These are phyloP conservation scores for Sisyra nigra DNA, from an alignment of 2,888 invertebrate genomes.

Conservation along the genomic window DNA sequence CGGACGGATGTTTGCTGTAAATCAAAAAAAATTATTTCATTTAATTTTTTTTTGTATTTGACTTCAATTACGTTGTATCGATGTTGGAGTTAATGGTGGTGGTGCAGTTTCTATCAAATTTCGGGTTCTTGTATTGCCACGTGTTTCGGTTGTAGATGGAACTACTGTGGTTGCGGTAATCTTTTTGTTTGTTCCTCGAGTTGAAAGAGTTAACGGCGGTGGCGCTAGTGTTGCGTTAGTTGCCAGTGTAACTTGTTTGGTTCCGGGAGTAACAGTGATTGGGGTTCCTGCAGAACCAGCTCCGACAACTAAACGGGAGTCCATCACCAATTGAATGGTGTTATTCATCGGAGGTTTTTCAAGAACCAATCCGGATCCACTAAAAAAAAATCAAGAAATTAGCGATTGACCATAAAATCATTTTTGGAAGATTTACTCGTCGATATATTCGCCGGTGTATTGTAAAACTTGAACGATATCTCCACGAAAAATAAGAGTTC, in stretches of 20 bases:
- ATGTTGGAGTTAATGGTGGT: slow-evolving; percentile 12
- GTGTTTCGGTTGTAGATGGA: slow-evolving; percentile 4
- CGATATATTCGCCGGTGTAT: slow-evolving; percentile 37
- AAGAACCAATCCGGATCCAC: slow-evolving; percentile 29
- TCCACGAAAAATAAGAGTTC: slow-evolving; percentile 47
- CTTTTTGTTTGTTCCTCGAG: slow-evolving; percentile 15
- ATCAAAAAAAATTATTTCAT: slow-evolving; percentile 11
- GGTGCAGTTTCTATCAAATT: neutral
- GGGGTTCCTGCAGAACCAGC: slow-evolving; percentile 12
- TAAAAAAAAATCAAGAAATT: slow-evolving; percentile 15
- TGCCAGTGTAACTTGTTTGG: slow-evolving; percentile 13
- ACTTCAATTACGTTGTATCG: no score
- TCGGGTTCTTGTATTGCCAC: neutral
- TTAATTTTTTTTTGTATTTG: no score
- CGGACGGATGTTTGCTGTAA: slow-evolving; percentile 37
- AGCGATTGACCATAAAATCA: slow-evolving; percentile 12
- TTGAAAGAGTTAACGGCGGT: slow-evolving; percentile 12
- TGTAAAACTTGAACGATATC: slow-evolving; percentile 48
- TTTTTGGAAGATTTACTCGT: neutral
- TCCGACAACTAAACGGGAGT: slow-evolving; percentile 30
- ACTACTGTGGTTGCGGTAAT: slow-evolving; percentile 8
- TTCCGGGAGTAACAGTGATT: slow-evolving; percentile 10
- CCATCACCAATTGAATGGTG: slow-evolving; percentile 32
- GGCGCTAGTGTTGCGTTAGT: slow-evolving; percentile 12
- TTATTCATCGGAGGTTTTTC: slow-evolving; percentile 9